Base-by-base conservation (phyloP, 2,888 invertebrate species). In the Agrotis clavis region DNA sequence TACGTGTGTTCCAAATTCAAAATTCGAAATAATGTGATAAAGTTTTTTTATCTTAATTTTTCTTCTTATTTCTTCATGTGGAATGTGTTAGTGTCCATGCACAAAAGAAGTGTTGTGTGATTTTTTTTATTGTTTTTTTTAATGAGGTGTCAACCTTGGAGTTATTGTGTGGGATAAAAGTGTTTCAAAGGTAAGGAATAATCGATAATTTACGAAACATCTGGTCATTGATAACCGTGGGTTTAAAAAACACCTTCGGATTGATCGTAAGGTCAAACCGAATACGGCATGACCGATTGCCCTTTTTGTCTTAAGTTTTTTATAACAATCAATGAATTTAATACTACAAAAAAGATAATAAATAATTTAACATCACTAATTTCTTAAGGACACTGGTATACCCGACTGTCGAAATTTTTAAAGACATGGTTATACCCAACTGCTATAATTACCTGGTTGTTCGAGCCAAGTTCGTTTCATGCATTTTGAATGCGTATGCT, bases 51-150 rank as follows among this genome's bases (percentile, higher is more conserved):
- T 67, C 67, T 90, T 90, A 86, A 76, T 83, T 82, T 72, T 77
- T 67, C 67, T 61, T 67, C 67, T 66, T 72, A 69, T 70, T 73
- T 77, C 86, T 87, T 84, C 86, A 88, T 89, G 85, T 88, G 92
- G 92, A 94, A 95, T 94, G 94, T 94, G 93, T 90, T 90, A 90
- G 91, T 94, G 92, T 90, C 85, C 87, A 91, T 92, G 91, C 81
- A 86, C 89, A 91, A 90, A 94, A 90, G 92, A 90, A 90, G 94
- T 93, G 93, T 91, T 89, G 91, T 92, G 93, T 93, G 92, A 86
- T 86, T 88, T 88, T 65, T 81, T 87, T 87, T 81, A 80, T 86
- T 87, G 83, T 90, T 90, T 89, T 89, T 76, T 90, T 90, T 89
- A 90, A 92, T 91, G 89, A 89, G 88, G 89, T 89, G 90, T 82